Percentiles rank a stretch among this genome's conserved stretches.
These are phyloP conservation scores for Sinocyclocheilus anshuiensis DNA, from an alignment of 2,113 vertebrate genomes.

Conservation along the genomic window DNA sequence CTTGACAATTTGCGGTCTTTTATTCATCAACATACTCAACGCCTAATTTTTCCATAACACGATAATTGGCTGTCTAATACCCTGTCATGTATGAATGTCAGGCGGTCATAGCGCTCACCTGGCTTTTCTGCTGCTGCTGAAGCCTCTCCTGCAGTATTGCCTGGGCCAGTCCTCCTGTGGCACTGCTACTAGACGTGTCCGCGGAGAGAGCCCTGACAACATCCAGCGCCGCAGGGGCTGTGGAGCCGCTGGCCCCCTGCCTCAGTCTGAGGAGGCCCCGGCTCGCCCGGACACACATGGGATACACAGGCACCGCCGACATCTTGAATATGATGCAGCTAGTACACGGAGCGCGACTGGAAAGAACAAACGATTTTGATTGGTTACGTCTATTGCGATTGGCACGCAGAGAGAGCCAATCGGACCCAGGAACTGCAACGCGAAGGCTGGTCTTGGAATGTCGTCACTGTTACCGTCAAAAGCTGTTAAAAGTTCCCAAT, in stretches of 20 bases:
- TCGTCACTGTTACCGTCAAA: slow-evolving; percentile 32
- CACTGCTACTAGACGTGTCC: slow-evolving; percentile 49
- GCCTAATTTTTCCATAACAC: not conserved
- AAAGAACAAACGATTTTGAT: slow-evolving; percentile 72
- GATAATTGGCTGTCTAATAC: not conserved
- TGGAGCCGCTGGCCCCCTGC: slow-evolving; percentile 23
- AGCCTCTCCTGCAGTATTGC: slow-evolving; percentile 76
- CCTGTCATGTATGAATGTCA: not conserved
- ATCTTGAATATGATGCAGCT: slow-evolving; percentile 71
- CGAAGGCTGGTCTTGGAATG: slow-evolving; percentile 25
- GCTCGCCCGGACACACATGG: slow-evolving; percentile 77
- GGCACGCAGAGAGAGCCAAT: slow-evolving; percentile 10
- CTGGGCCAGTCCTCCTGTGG: slow-evolving; percentile 72
- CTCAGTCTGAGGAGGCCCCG: slow-evolving; percentile 69
- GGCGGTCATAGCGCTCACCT: too few relatives aligned
- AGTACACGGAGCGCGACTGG: slow-evolving; percentile 55
- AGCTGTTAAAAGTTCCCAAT: slow-evolving; percentile 33
- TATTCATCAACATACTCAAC: not conserved
- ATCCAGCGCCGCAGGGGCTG: slow-evolving; percentile 22
- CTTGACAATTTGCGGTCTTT: not conserved
- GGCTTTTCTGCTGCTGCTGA: slow-evolving; percentile 65
- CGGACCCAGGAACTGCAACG: not conserved
- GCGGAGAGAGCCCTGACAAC: slow-evolving; percentile 61
- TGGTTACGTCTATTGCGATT: slow-evolving; percentile 58
- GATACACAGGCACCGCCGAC: slow-evolving; percentile 72